These are phyloP conservation scores for Spongilla lacustris DNA, from an alignment of 37 sponge, comb jelly and placozoan genomes.

Conservation along the genomic window DNA sequence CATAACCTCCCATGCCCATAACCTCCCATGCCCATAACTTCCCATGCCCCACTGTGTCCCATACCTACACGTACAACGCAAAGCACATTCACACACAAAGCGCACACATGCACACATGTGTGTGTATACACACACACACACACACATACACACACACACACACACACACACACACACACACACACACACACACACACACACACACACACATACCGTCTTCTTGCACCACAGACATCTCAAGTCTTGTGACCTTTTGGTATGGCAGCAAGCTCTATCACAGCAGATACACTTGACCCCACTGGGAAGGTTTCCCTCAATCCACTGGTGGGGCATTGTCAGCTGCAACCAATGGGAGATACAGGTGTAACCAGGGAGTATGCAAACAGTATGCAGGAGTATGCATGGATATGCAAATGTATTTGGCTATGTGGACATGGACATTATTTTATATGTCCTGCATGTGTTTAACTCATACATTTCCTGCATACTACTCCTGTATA, in stretches of 20 bases:
- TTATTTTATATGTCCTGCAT: no score
- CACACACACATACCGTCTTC: constrained; percentile 66
- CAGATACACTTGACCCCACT: constrained; percentile 77
- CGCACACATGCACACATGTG: constrained; percentile 6
- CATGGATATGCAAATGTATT: no score
- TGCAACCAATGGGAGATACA: constrained; percentile 1
- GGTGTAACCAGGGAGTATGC: not conserved
- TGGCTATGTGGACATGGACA: no score
- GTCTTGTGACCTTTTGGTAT: constrained; percentile 70
- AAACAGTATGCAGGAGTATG: not conserved
- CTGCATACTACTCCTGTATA: no score
- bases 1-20: no score
- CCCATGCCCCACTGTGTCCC: no score
- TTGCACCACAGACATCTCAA: constrained; percentile 96
- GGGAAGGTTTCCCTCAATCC: constrained; percentile 94
- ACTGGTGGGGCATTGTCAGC: constrained; percentile 85
- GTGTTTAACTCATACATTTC: no score
- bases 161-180: no score
- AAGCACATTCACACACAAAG: no score
- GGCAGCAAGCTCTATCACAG: constrained; percentile 85
- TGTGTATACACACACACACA: not conserved
- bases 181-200: constrained; percentile 3
- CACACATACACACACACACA: no score
- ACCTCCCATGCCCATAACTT: not conserved
- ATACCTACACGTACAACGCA: no score